Percentiles rank a stretch among this genome's conserved stretches.
Conservation (phyloP, 2,888 invertebrate species). For the Phaedon cochleariae region DNA sequence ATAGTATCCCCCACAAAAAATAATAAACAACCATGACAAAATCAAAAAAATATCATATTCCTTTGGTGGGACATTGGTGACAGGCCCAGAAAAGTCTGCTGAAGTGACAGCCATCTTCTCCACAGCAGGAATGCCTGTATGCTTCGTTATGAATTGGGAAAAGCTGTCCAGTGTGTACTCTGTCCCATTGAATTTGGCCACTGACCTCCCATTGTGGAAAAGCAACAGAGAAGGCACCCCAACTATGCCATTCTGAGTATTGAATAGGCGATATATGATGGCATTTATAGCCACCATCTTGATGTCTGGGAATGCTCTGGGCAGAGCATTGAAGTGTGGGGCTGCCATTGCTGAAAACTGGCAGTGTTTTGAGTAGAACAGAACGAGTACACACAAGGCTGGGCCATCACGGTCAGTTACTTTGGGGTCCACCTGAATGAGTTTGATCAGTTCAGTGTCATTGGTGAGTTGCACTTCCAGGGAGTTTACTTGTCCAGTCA, state of each 20-base stretch:
- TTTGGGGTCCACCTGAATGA: constrained; percentile 68
- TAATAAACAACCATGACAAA: constrained; percentile 86
- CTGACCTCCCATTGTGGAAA: constrained; percentile 87
- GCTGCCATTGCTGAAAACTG: constrained; percentile 91
- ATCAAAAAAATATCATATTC: constrained; percentile 84
- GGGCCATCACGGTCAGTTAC: constrained; percentile 71
- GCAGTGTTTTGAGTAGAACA: constrained; percentile 91
- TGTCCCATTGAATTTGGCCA: constrained; percentile 85
- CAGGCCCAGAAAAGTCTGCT: constrained; percentile 81
- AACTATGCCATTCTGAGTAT: constrained; percentile 90
- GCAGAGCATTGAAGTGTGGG: constrained; percentile 89
- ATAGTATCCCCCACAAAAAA: constrained; percentile 77
- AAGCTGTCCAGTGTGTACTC: constrained; percentile 82
- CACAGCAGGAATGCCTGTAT: constrained; percentile 75
- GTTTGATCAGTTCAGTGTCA: constrained; percentile 73
- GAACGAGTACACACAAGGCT: constrained; percentile 77
- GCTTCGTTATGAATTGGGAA: constrained; percentile 77
- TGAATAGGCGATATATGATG: constrained; percentile 81
- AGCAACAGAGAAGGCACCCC: constrained; percentile 89
- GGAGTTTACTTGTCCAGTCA: constrained; percentile 51
- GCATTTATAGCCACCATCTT: constrained; percentile 92
- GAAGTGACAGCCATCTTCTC: constrained; percentile 75
- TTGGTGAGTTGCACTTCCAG: constrained; percentile 72
- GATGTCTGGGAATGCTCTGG: constrained; percentile 85
- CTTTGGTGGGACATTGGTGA: constrained; percentile 77